phyloP scores from a whole-genome alignment of 53 echinoderm and acorn worm genomes.

The Echinarachnius parma region DNA sequence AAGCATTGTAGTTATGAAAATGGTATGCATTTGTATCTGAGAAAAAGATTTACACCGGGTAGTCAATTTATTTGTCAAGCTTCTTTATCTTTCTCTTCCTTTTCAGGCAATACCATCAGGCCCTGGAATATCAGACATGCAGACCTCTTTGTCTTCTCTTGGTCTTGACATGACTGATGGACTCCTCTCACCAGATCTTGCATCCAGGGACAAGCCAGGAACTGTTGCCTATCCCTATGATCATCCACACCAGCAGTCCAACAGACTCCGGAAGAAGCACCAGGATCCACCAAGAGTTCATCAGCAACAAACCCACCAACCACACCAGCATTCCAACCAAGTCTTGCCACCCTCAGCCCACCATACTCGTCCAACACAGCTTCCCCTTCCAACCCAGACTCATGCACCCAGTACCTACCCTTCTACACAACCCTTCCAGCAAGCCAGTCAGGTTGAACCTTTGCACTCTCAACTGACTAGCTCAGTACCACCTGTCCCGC shows the following conservation, averaged over 20 bases:
- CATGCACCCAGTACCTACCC: not conserved
- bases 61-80: no score
- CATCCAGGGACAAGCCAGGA: no score
- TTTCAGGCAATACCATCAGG: not conserved
- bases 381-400: not conserved
- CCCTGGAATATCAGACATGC: not conserved
- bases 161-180: conserved; percentile 21
- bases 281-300: no score
- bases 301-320: not conserved
- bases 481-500: not conserved
- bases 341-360: not conserved
- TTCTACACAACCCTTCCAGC: not conserved
- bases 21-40: no score
- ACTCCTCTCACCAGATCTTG: not conserved
- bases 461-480: not conserved
- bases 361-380: conserved; percentile 8
- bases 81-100: no score
- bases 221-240: no score
- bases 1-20: no score
- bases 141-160: conserved; percentile 1
- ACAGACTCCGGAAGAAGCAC: no score
- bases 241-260: no score
- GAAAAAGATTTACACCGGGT: no score
- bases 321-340: not conserved
- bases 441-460: not conserved